phyloP scores from a whole-genome alignment of 2,797 vertebrate species.

The Sandelia bainsii region DNA sequence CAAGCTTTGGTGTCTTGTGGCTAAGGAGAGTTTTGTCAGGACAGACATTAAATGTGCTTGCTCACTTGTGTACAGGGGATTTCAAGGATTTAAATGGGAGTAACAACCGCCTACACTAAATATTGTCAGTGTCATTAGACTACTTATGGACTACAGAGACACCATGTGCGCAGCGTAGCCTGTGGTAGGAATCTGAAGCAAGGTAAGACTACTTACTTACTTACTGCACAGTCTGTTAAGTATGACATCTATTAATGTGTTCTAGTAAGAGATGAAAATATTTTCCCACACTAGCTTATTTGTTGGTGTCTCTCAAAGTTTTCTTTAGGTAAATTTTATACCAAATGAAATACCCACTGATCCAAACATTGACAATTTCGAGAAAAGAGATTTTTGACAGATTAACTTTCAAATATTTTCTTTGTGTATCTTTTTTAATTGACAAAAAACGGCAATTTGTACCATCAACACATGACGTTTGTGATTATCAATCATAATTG shows the following conservation, averaged over 20 bases:
- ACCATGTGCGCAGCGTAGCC: slow-evolving; percentile 38
- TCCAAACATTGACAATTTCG: background rate
- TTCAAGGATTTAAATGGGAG: slow-evolving; percentile 77
- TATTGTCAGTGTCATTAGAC: slow-evolving; percentile 71
- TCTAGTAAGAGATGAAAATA: background rate
- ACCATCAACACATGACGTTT: background rate
- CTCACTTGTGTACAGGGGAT: slow-evolving; percentile 77
- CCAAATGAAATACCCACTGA: background rate
- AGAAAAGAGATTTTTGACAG: background rate
- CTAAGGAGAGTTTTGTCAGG: slow-evolving; percentile 76
- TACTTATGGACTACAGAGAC: slow-evolving; percentile 61
- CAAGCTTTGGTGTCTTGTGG: slow-evolving; percentile 83
- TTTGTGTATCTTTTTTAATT: too few relatives aligned
- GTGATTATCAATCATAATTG: background rate
- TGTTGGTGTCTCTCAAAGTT: background rate
- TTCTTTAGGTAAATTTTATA: background rate
- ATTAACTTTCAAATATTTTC: too few relatives aligned
- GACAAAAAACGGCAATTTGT: background rate
- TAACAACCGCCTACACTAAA: slow-evolving; percentile 72
- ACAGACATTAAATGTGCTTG: slow-evolving; percentile 74
- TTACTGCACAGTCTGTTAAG: background rate
- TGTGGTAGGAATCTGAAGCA: slow-evolving; percentile 26
- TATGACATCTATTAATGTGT: background rate
- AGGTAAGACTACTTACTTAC: slow-evolving; percentile 58
- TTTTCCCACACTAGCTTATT: background rate